A percentile compares a stretch with the other conserved stretches of the same genome.
phyloP scores from a whole-genome alignment of 2,888 invertebrate species.

The Rosalia funebris region DNA sequence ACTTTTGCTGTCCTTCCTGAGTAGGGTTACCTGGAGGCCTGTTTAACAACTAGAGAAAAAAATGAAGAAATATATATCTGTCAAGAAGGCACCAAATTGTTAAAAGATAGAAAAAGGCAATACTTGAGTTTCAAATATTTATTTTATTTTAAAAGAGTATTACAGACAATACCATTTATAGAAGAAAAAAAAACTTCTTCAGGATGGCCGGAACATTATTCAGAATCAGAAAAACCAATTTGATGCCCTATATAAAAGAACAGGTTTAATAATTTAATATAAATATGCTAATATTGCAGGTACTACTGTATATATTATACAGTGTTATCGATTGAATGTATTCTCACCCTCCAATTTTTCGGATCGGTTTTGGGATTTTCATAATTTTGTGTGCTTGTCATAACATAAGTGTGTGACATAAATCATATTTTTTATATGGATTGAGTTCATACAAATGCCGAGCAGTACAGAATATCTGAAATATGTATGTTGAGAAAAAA shows the following conservation, averaged over 20 bases:
- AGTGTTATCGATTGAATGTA: too few species aligned
- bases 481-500: too few species aligned
- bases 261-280: slow-evolving; percentile 21
- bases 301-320: too few species aligned
- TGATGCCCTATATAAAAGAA: slow-evolving; percentile 38
- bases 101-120: background rate
- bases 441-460: too few species aligned
- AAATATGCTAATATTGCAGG: too few species aligned
- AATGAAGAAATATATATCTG: slow-evolving; percentile 4
- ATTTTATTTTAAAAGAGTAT: background rate
- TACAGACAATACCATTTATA: background rate
- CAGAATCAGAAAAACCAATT: slow-evolving; percentile 35
- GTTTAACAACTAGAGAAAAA: slow-evolving; percentile 53
- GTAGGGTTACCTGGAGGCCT: slow-evolving; percentile 50
- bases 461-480: too few species aligned
- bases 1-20: slow-evolving; percentile 33
- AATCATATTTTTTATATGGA: too few species aligned
- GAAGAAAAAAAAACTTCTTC: slow-evolving; percentile 21
- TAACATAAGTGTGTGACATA: too few species aligned
- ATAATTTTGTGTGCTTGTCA: too few species aligned
- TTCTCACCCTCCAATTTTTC: too few species aligned
- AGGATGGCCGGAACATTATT: slow-evolving; percentile 34
- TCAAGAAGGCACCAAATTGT: slow-evolving; percentile 2
- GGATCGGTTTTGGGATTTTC: too few species aligned
- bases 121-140: background rate